Conservation (phyloP, 2,113 vertebrate species). For the Formicarius rufipectus region DNA sequence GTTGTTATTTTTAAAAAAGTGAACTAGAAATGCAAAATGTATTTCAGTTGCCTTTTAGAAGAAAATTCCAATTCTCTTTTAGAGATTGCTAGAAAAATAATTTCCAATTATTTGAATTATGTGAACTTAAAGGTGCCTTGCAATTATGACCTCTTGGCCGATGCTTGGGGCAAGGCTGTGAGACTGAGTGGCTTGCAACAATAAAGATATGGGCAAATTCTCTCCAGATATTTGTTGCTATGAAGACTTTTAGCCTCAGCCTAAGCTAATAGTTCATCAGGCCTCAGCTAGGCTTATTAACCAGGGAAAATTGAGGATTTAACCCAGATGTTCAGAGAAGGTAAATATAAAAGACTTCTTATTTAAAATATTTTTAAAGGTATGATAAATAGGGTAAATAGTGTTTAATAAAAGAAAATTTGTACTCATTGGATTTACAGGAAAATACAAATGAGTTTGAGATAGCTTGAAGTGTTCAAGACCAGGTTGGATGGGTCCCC, state of each 20-base stretch:
- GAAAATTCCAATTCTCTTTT: neutral
- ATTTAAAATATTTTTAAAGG: neutral
- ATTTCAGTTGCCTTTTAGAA: neutral
- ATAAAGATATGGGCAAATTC: neutral
- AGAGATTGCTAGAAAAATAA: neutral
- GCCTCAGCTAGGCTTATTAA: neutral
- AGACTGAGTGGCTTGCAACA: neutral
- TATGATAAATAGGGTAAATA: neutral
- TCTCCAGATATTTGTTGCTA: neutral
- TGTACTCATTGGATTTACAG: neutral
- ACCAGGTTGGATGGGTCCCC: neutral
- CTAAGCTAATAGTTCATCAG: neutral
- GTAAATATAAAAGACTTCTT: neutral
- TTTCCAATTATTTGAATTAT: neutral
- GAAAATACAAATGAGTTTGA: neutral
- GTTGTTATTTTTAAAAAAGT: neutral
- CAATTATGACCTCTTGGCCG: accelerated
- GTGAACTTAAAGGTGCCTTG: neutral
- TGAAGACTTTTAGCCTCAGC: neutral
- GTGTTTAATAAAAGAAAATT: neutral
- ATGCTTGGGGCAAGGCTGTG: neutral
- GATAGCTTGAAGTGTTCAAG: neutral
- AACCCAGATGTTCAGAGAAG: neutral
- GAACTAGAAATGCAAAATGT: neutral
- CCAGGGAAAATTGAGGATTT: neutral